Conservation (phyloP, 2,888 invertebrate species). For the Scaptodrosophila latifasciaeformis region DNA sequence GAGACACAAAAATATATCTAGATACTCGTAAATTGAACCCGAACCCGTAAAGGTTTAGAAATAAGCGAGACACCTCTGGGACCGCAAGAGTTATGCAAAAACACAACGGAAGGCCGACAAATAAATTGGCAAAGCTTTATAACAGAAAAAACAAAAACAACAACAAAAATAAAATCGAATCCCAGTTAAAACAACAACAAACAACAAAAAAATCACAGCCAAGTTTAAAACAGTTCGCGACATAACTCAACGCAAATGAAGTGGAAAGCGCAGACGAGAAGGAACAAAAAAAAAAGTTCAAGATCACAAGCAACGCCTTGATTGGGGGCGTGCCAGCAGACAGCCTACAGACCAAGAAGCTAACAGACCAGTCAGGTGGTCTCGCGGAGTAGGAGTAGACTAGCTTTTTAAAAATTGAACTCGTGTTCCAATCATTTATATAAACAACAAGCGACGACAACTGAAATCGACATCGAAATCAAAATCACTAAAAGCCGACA, state of each 20-base stretch:
- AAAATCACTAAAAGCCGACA: too few relatives aligned
- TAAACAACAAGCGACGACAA: slow-evolving; percentile 30
- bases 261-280: not conserved
- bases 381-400: not conserved
- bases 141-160: slow-evolving; percentile 15
- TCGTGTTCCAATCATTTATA: slow-evolving; percentile 63
- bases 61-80: slow-evolving; percentile 31
- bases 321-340: not conserved
- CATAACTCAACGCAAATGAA: slow-evolving; percentile 48
- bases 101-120: not conserved
- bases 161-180: slow-evolving; percentile 9
- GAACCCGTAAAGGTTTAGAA: slow-evolving; percentile 17
- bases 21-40: not conserved
- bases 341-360: not conserved
- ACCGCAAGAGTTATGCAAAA: slow-evolving; percentile 37
- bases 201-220: not conserved
- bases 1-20: too few relatives aligned
- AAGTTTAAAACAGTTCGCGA: slow-evolving; percentile 34
- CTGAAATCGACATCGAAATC: slow-evolving; percentile 34
- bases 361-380: not conserved
- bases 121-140: slow-evolving; percentile 9
- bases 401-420: slow-evolving; percentile 35
- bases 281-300: slow-evolving; percentile 19
- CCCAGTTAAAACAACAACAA: not conserved
- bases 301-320: slow-evolving; percentile 29